Evolutionary conservation across 2,888 invertebrate genomes (phyloP), one percentile per base, ranked within the genome.

Genomic region (Steromphala cineraria): DNA sequence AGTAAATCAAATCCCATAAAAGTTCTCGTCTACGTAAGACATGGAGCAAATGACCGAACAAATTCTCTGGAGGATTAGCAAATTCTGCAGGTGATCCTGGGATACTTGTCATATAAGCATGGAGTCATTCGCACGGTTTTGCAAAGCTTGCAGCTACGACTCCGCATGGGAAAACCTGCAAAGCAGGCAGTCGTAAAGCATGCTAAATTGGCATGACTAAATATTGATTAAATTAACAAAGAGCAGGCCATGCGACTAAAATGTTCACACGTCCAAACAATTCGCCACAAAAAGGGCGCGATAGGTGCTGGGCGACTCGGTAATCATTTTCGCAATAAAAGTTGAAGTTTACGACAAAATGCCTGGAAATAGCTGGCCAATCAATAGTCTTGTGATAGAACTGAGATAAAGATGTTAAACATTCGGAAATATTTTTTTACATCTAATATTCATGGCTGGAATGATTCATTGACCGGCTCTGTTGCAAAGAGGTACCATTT

Each of bases 261-360:
- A 71, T 71, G 71, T 71, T 71, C 71, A 71, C 71, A 71, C 71
- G 31, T 71, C 71, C 71, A 71, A 71, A 71, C 71, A 71, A 71
- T 36, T 71, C 71, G 31, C 71, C 40, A 31, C 71, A 71, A 71
- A 46, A 71, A 71, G 71, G 71, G 71, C n/a, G 71, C 71, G 36
- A 71, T 71, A 71, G 71, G 36, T 71, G 71, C 71, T 31, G 36
- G 19, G 71, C 28, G 71, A 71, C 71, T 19, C 19, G 36, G 71
- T 71, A 71, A 71, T 71, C 71, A 71, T 71, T 71, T 71, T 40
- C 19, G 71, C 71, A 71, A 71, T 71, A 71, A 71, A 71, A 71
- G 36, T 71, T 71, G 36, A 71, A 40, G 31, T 71, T 71, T 71
- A 71, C 71, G 71, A 71, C 71, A 40, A 71, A 71, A 71, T 71